phyloP scores from a whole-genome alignment of 2,797 vertebrate genomes.

The Rhabdophis nuchalis region DNA sequence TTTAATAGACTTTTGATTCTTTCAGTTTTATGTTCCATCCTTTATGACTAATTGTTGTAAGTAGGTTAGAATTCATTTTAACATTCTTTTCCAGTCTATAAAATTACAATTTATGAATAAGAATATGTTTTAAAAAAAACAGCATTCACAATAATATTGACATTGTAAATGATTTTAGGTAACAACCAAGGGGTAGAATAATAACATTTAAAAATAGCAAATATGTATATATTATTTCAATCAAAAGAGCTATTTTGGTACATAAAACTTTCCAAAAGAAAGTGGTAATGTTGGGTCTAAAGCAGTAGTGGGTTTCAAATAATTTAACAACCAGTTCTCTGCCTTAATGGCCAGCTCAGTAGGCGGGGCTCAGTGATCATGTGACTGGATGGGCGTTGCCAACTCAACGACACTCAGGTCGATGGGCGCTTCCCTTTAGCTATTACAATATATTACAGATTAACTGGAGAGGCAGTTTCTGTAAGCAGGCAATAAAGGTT shows the following conservation, averaged over 20 bases:
- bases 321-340: too few species aligned
- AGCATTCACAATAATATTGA: not conserved
- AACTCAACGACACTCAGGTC: too few species aligned
- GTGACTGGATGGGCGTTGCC: too few species aligned
- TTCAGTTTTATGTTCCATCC: not conserved
- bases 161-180: not conserved
- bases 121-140: not conserved
- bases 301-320: too few species aligned
- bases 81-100: not conserved
- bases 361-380: too few species aligned
- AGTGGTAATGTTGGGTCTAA: not conserved
- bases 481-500: too few species aligned
- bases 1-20: not conserved
- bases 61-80: not conserved
- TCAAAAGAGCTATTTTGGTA: not conserved
- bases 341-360: too few species aligned
- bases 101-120: not conserved
- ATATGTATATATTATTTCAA: not conserved
- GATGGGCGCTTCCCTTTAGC: too few species aligned
- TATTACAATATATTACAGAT: too few species aligned
- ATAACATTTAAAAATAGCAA: not conserved
- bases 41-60: not conserved
- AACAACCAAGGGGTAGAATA: not conserved
- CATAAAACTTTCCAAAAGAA: not conserved
- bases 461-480: too few species aligned